phyloP scores from a whole-genome alignment of 1,140 invertebrate species.

The Bilobella aurantiaca region DNA sequence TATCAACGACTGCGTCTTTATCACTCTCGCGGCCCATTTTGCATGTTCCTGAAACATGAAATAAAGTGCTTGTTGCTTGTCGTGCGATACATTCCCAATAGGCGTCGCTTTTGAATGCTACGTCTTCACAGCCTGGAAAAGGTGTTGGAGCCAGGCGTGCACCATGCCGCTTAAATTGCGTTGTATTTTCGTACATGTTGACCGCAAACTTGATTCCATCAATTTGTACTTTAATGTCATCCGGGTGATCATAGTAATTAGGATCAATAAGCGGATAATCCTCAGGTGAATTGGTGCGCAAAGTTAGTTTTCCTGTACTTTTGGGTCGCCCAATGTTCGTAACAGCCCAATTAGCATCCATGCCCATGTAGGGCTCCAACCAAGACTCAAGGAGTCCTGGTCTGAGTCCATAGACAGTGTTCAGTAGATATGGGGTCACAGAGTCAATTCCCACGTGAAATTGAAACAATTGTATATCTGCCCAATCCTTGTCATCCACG shows the following conservation, averaged over 20 bases:
- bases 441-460: background rate
- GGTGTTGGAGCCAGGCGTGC: background rate
- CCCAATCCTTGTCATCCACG: background rate
- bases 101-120: constrained; percentile 6
- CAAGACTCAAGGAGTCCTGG: background rate
- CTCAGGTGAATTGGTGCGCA: background rate
- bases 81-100: constrained; percentile 22
- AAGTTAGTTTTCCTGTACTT: background rate
- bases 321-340: background rate
- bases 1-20: background rate
- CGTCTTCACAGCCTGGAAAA: constrained; percentile 16
- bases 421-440: background rate
- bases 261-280: background rate
- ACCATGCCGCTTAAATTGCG: background rate
- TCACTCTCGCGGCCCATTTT: constrained; percentile 2
- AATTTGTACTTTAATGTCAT: constrained; percentile 33
- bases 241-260: constrained; percentile 37
- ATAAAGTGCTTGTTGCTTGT: background rate
- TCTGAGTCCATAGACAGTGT: background rate
- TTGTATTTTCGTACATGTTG: constrained; percentile 6
- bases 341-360: background rate
- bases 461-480: background rate
- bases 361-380: background rate
- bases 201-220: constrained; percentile 19
- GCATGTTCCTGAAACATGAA: background rate